Evolutionary conservation across 1,140 invertebrate genomes (phyloP), one percentile per base, ranked within the genome.

Genomic region (Helicoverpa zea): DNA sequence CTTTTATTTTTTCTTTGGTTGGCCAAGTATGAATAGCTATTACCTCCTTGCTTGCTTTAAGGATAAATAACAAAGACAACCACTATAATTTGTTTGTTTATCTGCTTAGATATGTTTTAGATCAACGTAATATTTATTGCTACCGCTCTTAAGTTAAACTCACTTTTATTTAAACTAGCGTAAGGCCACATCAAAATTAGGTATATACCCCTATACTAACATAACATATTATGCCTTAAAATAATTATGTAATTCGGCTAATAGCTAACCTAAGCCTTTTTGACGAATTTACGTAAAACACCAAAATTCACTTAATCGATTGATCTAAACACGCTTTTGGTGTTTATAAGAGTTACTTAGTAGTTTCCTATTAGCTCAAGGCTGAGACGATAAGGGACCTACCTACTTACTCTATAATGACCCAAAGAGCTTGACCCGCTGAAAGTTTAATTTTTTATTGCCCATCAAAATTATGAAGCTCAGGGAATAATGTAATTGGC

Each of bases 291-390:
- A 5, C 11, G n/a, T 16, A 49, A 49, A 66, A 66, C 35, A 66
- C 14, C 16, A 2, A 29, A 66, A 30, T 66, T 63, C 43, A 66
- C 47, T 29, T 52, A 70, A 70, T 70, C 66, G 13, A 70, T 54
- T 70, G 49, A 72, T 72, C 64, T 68, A 30, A 70, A 29, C 68
- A 72, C 49, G 68, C 68, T 23, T n/a, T 49, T 11, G 7, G 18
- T n/a, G 47, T 11, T 14, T 51, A n/a, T 30, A 4, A 68, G 9
- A 59, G 23, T 74, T 80, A 73, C 68, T 64, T 72, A 49, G 59
- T 64, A n/a, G 30, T 64, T 80, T 80, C 80, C 73, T 84, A 86
- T 87, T 86, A 84, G 86, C 79, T 83, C 86, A 86, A 87, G 86
- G 86, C 61, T 80, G 52, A 66, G 12, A 51, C 70, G 79, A 80